Base-by-base conservation (phyloP, 2,113 vertebrate species). In the Merops nubicus region DNA sequence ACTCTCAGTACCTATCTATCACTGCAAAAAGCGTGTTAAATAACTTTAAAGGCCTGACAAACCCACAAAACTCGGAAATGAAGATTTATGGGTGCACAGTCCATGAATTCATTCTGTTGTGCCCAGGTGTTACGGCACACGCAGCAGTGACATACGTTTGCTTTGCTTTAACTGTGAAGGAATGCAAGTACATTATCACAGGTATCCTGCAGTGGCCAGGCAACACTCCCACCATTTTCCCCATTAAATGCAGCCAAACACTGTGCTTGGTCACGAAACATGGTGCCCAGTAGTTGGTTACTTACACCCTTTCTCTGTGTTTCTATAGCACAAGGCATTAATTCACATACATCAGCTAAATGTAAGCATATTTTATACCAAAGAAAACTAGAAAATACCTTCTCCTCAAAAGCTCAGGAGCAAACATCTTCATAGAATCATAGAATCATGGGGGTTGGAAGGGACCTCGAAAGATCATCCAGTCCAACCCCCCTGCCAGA, bases 11-110 rank as follows among this genome's bases (percentile, higher is more conserved):
- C 91, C 95, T 80, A 81, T 95, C 93, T 93, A 89, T 96, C 91
- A 94, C 93, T 2, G 43, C 91, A 96, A 95, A 94, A 97, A 97
- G 95, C 42, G 72, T 90, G 94, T 91, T 96, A 94, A 96, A 94
- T 96, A 96, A 96, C 93, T 81, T 93, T 88, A 95, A 96, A 89
- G 90, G 56, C 81, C 82, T 89, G 90, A 94, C 91, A 92, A 96
- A 82, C 57, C 93, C 92, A 90, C 62, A 91, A 78, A 97, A 96
- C 68, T 85, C 89, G 95, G 91, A 85, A 87, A 96, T 94, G 92
- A 94, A 84, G 51, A 95, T 85, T 87, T 85, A 83, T 94, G 87
- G 79, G 53, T 84, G 89, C 70, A 48, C 38, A 88, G 88, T 84
- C 28, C 91, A 93, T 91, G 94, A 79, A 94, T 91, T 95, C 92